Evolutionary conservation across 2,888 invertebrate species (phyloP).

Genomic region (Sarcophaga variegata): DNA sequence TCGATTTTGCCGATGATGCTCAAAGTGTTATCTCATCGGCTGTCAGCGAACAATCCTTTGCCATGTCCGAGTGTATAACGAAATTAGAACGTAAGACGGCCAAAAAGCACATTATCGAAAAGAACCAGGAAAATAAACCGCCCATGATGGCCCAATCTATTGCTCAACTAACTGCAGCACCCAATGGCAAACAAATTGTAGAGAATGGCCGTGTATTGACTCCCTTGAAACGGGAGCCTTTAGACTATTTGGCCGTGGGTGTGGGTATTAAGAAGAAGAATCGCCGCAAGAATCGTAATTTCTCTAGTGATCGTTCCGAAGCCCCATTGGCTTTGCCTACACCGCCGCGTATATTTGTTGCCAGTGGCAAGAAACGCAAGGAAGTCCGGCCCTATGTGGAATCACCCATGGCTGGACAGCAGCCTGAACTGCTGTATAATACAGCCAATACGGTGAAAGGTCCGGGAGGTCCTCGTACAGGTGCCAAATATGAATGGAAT

Average conservation of each 20-base stretch:
- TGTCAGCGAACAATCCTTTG: conserved; percentile 88
- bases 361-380: conserved; percentile 83
- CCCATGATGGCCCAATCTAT: conserved; percentile 71
- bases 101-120: conserved; percentile 79
- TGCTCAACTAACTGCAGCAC: conserved; percentile 65
- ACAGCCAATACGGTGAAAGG: conserved; percentile 55
- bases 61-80: conserved; percentile 86
- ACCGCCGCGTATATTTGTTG: conserved; percentile 86
- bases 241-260: conserved; percentile 88
- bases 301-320: conserved; percentile 84
- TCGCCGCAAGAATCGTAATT: conserved; percentile 85
- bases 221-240: conserved; percentile 87
- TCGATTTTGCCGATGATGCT: conserved; percentile 84
- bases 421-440: conserved; percentile 31
- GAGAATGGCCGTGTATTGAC: conserved; percentile 83
- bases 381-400: conserved; percentile 84
- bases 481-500: conserved; percentile 84
- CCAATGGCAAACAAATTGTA: conserved; percentile 73
- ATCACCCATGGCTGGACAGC: conserved; percentile 66
- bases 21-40: conserved; percentile 90
- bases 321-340: conserved; percentile 86
- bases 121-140: conserved; percentile 80
- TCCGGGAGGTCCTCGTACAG: conserved; percentile 61
- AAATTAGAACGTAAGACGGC: conserved; percentile 83
- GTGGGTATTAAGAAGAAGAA: conserved; percentile 88